Base-by-base conservation (phyloP, 92 coral and sea anemone species). In the Zoanthus sansibaricus region DNA sequence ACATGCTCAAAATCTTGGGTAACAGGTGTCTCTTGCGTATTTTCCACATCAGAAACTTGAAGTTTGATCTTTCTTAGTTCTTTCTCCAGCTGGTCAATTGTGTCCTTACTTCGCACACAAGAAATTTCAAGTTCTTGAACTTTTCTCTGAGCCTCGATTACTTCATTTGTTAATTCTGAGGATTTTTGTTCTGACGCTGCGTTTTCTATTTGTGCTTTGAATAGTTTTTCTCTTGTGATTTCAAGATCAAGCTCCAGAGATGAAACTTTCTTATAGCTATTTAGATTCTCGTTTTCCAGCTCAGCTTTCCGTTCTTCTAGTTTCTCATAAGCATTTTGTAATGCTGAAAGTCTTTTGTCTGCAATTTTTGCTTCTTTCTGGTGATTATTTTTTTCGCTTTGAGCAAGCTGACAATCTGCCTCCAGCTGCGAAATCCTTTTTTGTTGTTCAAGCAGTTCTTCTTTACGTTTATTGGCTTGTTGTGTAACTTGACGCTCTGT, bases 321-420 rank as follows among this genome's bases (percentile, higher is more conserved):
- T 87, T 93, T 89, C 49, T 88, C 84, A 52, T 89, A 79, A n/a
- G 93, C 79, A 13, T 85, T 82, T 66, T 95, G 96, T 58, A 91
- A 71, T 14, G 87, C 72, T 12, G 92, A 88, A 58, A 95, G 82
- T 70, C 90, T 89, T 52, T 91, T 92, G 78, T 95, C 90, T 46
- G 90, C 52, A 74, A 84, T 87, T 51, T 79, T 77, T 11, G 92
- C 87, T 66, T 95, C 98, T 59, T 90, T 95, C 69, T 80, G 91
- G 0, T 89, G 84, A 76, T 93, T 95, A 32, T 68, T 89, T 14
- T 80, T 90, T 88, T 93, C 92, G 62, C 89, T 86, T 72, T 93
- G 90, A 48, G 78, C 66, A 33, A 92, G 85, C 86, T 95, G 95
- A 78, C 87, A 90, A 20, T 90, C 96, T 37, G 99, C 97, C 64